Base-by-base conservation (phyloP, 2,888 invertebrate genomes). In the Dryobota labecula region DNA sequence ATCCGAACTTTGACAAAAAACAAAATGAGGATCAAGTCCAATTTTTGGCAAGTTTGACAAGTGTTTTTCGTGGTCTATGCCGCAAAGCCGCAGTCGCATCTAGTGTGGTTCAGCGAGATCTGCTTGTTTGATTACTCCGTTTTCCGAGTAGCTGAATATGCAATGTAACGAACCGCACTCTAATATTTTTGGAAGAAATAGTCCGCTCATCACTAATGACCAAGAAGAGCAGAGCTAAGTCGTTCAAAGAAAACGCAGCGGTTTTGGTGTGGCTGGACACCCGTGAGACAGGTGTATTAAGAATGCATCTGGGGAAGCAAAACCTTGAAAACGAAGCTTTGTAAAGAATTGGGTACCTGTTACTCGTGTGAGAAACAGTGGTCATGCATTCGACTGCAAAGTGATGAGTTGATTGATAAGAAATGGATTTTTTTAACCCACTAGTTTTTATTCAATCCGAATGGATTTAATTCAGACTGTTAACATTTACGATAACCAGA, bases 31-130 rank as follows among this genome's bases (percentile, higher is more conserved):
- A 47, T 54, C n/a, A 24, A 33, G 63, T 43, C 36, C 24, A 27
- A 51, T 43, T 49, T 56, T 73, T 57, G 49, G 49, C 49, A 65
- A 73, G 11, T 43, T 49, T 57, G 43, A 49, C 27, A 43, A 64
- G 36, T 30, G 58, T 63, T 73, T 73, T 51, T 51, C n/a, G 41
- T 43, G 5, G 43, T 57, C 11, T 51, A 3, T 36, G 51, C 49
- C 45, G 30, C 74, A 73, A 57, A 58, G 36, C 73, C 43, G 20
- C 38, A 57, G 27, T 45, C 13, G 33, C 27, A 43, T 24, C 7
- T 30, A 57, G 15, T 43, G 30, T 18, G 24, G 20, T 51, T 73
- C 36, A 58, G 49, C 57, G 20, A n/a, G 18, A 65, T 73, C 30
- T 57, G 51, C 24, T 51, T 65, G 2, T 57, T 51, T 43, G 49